These are phyloP conservation scores for Agraylea sexmaculata DNA, from an alignment of 1,140 invertebrate genomes.

Conservation along the genomic window DNA sequence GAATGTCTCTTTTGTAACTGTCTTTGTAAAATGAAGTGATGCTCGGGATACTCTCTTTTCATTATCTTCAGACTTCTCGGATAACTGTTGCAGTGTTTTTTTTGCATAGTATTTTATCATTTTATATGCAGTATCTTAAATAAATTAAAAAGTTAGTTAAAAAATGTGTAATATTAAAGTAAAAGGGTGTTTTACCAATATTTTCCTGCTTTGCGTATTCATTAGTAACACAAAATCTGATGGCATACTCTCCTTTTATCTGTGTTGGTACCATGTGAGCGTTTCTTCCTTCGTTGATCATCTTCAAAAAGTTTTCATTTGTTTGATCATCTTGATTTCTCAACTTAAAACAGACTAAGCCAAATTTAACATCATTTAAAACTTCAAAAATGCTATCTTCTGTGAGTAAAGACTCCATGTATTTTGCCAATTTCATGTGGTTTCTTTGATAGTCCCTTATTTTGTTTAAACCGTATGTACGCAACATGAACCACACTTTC, in stretches of 20 bases:
- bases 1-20: too few relatives aligned
- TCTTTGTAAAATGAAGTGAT: too few relatives aligned
- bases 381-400: constrained; percentile 75
- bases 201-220: constrained; percentile 68
- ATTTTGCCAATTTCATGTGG: constrained; percentile 77
- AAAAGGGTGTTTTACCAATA: constrained; percentile 41
- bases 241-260: constrained; percentile 63
- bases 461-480: constrained; percentile 71
- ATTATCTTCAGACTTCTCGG: too few relatives aligned
- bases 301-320: constrained; percentile 69
- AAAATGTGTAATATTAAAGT: constrained; percentile 9
- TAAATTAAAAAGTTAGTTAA: constrained; percentile 9
- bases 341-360: constrained; percentile 58
- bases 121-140: constrained; percentile 3
- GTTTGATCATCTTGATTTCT: constrained; percentile 53
- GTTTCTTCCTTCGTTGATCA: constrained; percentile 78
- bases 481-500: constrained; percentile 82
- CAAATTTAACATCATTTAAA: constrained; percentile 65
- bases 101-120: too few relatives aligned
- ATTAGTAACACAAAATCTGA: constrained; percentile 75
- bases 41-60: too few relatives aligned
- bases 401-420: constrained; percentile 66
- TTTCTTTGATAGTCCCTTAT: constrained; percentile 74
- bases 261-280: constrained; percentile 83
- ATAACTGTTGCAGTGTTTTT: too few relatives aligned